Conservation (phyloP, 2,113 vertebrate genomes). For the Grus americana region DNA sequence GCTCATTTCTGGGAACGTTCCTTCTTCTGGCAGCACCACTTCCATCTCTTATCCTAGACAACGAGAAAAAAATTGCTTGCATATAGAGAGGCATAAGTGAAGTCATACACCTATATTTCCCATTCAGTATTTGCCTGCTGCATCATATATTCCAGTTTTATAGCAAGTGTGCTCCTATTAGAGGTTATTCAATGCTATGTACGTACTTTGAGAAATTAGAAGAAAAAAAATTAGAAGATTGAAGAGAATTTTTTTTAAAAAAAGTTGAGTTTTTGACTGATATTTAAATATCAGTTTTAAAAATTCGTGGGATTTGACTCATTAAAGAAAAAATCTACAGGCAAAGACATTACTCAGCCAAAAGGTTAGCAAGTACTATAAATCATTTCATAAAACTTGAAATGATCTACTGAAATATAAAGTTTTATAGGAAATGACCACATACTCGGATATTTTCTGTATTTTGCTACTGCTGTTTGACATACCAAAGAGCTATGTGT, state of each 20-base stretch:
- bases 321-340: background rate
- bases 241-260: background rate
- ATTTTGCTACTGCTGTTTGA: background rate
- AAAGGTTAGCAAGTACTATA: background rate
- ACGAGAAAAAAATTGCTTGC: background rate
- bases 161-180: background rate
- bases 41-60: background rate
- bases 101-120: background rate
- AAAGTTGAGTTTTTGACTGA: background rate
- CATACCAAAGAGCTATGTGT: background rate
- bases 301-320: background rate
- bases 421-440: background rate
- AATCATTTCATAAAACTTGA: background rate
- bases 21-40: background rate
- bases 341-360: background rate
- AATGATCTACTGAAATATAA: background rate
- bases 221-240: background rate
- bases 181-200: background rate
- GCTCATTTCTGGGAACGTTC: background rate
- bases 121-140: background rate
- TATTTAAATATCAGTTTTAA: background rate
- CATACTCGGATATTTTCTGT: fast-evolving
- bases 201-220: background rate
- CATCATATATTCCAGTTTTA: background rate
- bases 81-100: background rate